A percentile compares a stretch with the other conserved stretches of the same genome.
Conservation (phyloP, 2,113 vertebrate species). For the Podilymbus podiceps region DNA sequence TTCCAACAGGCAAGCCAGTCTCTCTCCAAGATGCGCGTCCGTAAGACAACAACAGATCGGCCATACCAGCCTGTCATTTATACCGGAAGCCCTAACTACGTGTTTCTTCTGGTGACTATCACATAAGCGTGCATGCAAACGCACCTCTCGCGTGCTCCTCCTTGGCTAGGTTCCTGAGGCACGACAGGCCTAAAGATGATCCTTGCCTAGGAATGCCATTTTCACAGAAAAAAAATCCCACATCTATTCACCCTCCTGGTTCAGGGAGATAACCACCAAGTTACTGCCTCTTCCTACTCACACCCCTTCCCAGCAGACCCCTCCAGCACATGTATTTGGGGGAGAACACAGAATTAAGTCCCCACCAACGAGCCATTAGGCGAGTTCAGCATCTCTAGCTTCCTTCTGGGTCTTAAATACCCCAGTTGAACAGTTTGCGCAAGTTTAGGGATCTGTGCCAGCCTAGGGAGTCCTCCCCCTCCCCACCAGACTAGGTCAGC, state of each 20-base stretch:
- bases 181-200: neutral
- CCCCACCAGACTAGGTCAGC: neutral
- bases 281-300: neutral
- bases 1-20: neutral
- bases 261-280: neutral
- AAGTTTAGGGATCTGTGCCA: neutral
- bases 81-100: neutral
- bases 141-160: neutral
- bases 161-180: neutral
- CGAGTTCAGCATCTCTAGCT: neutral
- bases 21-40: neutral
- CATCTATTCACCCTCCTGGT: neutral
- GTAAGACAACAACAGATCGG: neutral
- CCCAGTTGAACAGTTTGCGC: rapidly evolving
- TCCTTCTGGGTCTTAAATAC: neutral
- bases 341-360: neutral
- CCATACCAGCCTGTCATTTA: neutral
- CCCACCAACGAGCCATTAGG: neutral
- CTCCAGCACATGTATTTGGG: neutral
- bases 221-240: neutral
- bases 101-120: neutral
- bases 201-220: neutral
- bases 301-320: neutral
- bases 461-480: neutral
- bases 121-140: rapidly evolving